Evolutionary conservation across 2,888 invertebrate species (phyloP).

Genomic region (Scaptodrosophila latifasciaeformis): DNA sequence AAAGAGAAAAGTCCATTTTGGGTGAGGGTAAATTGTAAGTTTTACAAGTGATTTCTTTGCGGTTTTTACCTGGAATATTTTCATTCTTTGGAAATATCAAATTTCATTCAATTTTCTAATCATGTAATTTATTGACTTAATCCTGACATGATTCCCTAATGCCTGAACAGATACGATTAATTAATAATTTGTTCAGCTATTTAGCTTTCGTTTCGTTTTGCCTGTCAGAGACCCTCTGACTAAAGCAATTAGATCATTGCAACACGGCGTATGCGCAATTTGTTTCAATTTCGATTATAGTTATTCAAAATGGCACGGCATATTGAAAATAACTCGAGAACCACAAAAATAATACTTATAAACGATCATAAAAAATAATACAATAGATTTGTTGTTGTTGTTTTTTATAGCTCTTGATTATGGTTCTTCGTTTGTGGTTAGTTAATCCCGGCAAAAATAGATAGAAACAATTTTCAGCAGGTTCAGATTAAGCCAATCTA

Average conservation of each 20-base stretch:
- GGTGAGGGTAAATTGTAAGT: not conserved
- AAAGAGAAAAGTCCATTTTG: not conserved
- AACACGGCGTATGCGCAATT: slow-evolving; percentile 5
- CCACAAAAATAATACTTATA: not conserved
- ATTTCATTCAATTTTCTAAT: not conserved
- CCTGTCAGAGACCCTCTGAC: no score
- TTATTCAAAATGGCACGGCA: not conserved
- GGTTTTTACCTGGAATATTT: not conserved
- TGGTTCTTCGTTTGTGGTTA: slow-evolving; percentile 3
- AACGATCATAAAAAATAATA: not conserved
- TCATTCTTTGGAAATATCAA: not conserved
- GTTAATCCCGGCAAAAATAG: not conserved
- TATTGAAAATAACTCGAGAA: not conserved
- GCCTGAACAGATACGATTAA: slow-evolving; percentile 5
- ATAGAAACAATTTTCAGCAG: not conserved
- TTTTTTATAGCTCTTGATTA: slow-evolving; percentile 21
- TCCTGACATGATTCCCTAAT: not conserved
- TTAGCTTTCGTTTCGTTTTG: not conserved
- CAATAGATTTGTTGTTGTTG: not conserved
- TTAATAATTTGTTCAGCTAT: slow-evolving; percentile 22
- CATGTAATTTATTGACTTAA: not conserved
- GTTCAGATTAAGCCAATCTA: not conserved
- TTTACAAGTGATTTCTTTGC: no score
- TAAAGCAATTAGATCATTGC: no score
- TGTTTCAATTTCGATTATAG: slow-evolving; percentile 5